Conservation (phyloP, 2,888 invertebrate species). For the Lacanobia oleracea region DNA sequence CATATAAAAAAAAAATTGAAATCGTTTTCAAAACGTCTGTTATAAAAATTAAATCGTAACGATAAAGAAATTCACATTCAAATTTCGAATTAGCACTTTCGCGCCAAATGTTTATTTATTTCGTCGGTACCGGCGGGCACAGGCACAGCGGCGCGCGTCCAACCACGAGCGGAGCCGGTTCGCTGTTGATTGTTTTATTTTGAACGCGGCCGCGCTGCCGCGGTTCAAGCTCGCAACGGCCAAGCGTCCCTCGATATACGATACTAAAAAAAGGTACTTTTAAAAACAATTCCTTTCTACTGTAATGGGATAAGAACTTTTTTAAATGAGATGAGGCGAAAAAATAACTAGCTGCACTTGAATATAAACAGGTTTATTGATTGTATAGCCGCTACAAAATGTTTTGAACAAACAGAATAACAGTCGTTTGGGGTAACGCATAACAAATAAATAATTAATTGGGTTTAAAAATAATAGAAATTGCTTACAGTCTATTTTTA, state of each 20-base stretch:
- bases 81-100: constrained; percentile 72
- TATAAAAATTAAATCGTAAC: neutral
- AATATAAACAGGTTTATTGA: constrained; percentile 64
- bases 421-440: neutral
- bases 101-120: constrained; percentile 80
- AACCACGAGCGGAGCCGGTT: constrained; percentile 86
- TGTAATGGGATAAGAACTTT: constrained; percentile 66
- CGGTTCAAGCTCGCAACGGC: constrained; percentile 70
- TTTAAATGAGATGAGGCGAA: constrained; percentile 56
- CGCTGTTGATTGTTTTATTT: constrained; percentile 87
- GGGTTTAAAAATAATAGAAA: constrained; percentile 4
- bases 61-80: constrained; percentile 40
- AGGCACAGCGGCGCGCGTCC: constrained; percentile 78
- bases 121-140: constrained; percentile 65
- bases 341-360: constrained; percentile 56
- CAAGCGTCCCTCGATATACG: constrained; percentile 69
- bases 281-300: constrained; percentile 69
- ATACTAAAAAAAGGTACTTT: constrained; percentile 73
- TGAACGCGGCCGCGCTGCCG: constrained; percentile 71
- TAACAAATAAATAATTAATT: constrained; percentile 10
- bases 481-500: neutral
- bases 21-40: constrained; percentile 13
- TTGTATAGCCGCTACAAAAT: constrained; percentile 18
- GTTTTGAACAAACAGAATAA: constrained; percentile 20
- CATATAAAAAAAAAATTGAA: constrained; percentile 2